These are phyloP conservation scores for Clarias magur DNA, from an alignment of 2,113 vertebrate genomes.

Conservation along the genomic window DNA sequence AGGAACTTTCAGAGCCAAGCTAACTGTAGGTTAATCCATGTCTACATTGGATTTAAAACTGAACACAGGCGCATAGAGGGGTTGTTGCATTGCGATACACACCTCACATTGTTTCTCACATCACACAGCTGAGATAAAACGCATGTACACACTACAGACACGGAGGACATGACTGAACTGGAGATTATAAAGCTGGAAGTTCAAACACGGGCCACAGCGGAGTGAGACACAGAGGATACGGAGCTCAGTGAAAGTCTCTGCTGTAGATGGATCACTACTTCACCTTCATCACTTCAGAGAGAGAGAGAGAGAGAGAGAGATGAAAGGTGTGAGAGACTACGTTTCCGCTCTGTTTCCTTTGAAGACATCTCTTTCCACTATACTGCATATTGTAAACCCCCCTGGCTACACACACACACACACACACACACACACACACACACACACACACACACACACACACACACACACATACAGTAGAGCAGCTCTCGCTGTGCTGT, in stretches of 20 bases:
- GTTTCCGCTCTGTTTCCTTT: slow-evolving; percentile 1
- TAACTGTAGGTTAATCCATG: not conserved
- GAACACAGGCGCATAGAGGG: not conserved
- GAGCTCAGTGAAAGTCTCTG: not conserved
- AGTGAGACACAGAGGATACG: not conserved
- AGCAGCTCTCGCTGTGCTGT: too few relatives aligned
- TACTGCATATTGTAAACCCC: not conserved
- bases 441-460: slow-evolving; percentile 28
- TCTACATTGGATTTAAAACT: not conserved
- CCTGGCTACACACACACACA: slow-evolving; percentile 3
- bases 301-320: not conserved
- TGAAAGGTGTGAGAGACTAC: not conserved
- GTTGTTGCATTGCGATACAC: not conserved
- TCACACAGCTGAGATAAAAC: not conserved
- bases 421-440: slow-evolving; percentile 13
- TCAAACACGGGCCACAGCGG: not conserved
- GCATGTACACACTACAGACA: not conserved
- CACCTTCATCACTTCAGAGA: not conserved
- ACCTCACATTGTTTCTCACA: not conserved
- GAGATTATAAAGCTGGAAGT: not conserved
- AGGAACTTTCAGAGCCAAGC: not conserved
- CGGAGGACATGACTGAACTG: not conserved
- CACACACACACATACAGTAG: not conserved
- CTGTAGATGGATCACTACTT: not conserved
- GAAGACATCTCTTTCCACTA: not conserved